phyloP scores from a whole-genome alignment of 1,140 invertebrate species.

The Papilio helenus region DNA sequence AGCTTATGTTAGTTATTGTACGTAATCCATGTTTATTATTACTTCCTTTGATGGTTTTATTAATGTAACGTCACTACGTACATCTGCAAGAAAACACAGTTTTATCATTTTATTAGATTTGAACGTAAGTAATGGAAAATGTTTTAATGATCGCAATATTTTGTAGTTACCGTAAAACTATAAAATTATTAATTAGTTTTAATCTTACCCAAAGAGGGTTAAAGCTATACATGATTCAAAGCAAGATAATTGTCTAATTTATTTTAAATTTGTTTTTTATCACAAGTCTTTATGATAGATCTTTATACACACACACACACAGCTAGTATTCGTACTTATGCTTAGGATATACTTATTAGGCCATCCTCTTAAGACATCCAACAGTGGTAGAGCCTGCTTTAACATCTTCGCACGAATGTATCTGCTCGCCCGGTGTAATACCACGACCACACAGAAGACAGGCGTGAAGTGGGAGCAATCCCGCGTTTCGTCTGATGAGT shows the following conservation, averaged over 20 bases:
- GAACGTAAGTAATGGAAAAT: not conserved
- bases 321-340: too few species aligned
- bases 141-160: not conserved
- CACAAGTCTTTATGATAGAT: too few species aligned
- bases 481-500: too few species aligned
- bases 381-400: too few species aligned
- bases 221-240: not conserved
- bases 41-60: not conserved
- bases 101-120: not conserved
- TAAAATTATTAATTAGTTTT: not conserved
- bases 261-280: not conserved
- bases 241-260: not conserved
- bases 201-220: too few species aligned
- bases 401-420: too few species aligned
- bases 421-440: too few species aligned
- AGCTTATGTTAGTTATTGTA: constrained; percentile 5
- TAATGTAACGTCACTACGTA: not conserved
- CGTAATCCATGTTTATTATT: constrained; percentile 6
- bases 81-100: not conserved
- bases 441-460: too few species aligned
- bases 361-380: too few species aligned
- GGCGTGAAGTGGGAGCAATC: too few species aligned
- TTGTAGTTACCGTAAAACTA: not conserved
- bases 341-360: too few species aligned
- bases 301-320: too few species aligned